These are phyloP conservation scores for Brachionus calyciflorus DNA, from an alignment of 1,140 invertebrate genomes.

Conservation along the genomic window DNA sequence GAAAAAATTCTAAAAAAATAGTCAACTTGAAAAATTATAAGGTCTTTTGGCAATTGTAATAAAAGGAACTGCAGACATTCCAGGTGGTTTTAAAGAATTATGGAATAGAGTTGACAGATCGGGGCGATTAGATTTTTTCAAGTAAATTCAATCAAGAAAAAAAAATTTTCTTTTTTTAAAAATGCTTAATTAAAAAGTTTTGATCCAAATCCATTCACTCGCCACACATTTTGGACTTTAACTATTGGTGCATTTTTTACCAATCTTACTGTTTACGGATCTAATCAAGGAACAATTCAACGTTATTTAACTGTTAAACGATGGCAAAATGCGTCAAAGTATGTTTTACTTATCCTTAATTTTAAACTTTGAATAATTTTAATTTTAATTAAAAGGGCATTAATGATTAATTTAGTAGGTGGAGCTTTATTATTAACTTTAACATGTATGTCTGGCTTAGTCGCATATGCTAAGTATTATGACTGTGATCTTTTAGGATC, in stretches of 20 bases:
- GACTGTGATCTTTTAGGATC: constrained; percentile 48
- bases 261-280: constrained; percentile 84
- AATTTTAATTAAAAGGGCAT: constrained; percentile 67
- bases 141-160: background rate
- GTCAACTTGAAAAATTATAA: background rate
- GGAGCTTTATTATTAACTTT: constrained; percentile 64
- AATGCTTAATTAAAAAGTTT: constrained; percentile 56
- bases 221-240: constrained; percentile 88
- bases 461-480: constrained; percentile 48
- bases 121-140: constrained; percentile 41
- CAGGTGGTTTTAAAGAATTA: constrained; percentile 53
- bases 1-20: background rate
- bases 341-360: too few species aligned
- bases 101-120: background rate
- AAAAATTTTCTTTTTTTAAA: background rate
- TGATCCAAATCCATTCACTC: constrained; percentile 66
- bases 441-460: constrained; percentile 42
- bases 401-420: constrained; percentile 80
- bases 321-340: constrained; percentile 51
- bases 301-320: constrained; percentile 74
- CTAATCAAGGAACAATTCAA: constrained; percentile 88
- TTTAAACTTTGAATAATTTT: background rate
- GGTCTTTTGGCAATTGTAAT: constrained; percentile 64
- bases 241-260: constrained; percentile 83
- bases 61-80: background rate